Evolutionary conservation across 1,140 invertebrate genomes (phyloP).

Genomic region (Macrobrachium rosenbergii): DNA sequence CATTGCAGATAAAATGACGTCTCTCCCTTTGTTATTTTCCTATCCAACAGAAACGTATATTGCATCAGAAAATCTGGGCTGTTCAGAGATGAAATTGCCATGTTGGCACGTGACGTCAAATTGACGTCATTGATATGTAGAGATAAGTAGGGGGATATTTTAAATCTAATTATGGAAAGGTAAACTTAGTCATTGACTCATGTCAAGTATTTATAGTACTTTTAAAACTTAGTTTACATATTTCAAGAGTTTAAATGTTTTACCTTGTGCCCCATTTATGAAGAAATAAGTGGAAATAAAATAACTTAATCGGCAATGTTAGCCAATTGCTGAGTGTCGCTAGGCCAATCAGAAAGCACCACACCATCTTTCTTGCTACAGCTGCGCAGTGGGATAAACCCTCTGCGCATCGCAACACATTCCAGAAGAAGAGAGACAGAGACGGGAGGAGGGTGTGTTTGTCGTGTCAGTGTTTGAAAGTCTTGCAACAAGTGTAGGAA

Average conservation of each 20-base stretch:
- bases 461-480: not conserved
- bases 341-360: not conserved
- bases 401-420: not conserved
- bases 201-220: not conserved
- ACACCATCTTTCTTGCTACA: not conserved
- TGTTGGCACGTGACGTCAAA: not conserved
- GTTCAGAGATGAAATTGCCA: not conserved
- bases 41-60: not conserved
- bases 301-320: not conserved
- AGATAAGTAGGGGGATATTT: too few relatives aligned
- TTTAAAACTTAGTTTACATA: not conserved
- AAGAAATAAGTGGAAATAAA: not conserved
- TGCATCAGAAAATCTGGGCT: not conserved
- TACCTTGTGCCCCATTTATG: not conserved
- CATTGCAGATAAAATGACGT: not conserved
- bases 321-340: not conserved
- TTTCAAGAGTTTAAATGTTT: not conserved
- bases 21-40: not conserved
- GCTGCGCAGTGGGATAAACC: not conserved
- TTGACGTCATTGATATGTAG: too few relatives aligned
- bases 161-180: not conserved
- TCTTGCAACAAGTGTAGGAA: too few relatives aligned
- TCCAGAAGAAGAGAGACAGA: not conserved
- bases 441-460: not conserved
- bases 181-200: too few relatives aligned